Conservation (phyloP, 2,797 vertebrate species). For the Balearica regulorum region DNA sequence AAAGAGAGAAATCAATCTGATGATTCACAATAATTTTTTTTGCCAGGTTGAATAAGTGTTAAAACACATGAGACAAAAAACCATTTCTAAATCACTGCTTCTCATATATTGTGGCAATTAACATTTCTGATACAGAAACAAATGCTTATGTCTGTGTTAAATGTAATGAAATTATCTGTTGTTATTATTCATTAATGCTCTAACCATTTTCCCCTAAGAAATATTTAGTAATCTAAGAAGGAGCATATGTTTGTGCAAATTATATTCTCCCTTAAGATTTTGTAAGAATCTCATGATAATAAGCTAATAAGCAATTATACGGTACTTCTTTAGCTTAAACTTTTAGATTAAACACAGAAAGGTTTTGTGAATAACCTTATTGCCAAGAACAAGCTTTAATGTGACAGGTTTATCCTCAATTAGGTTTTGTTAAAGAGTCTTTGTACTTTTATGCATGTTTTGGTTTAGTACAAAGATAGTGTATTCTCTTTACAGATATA, state of each 20-base stretch:
- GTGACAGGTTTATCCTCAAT: conserved; percentile 22
- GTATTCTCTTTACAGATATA: neutral
- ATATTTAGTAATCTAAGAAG: conserved; percentile 17
- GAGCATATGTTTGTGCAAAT: conserved; percentile 41
- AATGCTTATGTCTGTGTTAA: neutral
- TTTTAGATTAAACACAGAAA: conserved; percentile 38
- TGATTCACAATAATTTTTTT: neutral
- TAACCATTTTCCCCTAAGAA: neutral
- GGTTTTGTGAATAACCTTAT: neutral
- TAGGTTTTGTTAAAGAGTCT: conserved; percentile 13
- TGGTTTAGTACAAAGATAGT: neutral
- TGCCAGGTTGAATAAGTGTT: neutral
- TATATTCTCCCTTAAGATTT: conserved; percentile 4
- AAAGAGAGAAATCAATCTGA: neutral
- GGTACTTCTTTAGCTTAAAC: conserved; percentile 9
- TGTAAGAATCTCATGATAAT: conserved; percentile 13
- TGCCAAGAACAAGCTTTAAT: neutral
- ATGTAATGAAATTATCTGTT: conserved; percentile 11
- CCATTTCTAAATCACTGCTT: neutral
- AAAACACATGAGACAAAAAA: neutral
- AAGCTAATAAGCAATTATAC: conserved; percentile 23
- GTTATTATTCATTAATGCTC: conserved; percentile 25
- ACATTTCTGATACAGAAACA: neutral
- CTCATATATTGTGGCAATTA: neutral
- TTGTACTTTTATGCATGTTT: neutral